Evolutionary conservation across 2,113 vertebrate genomes (phyloP).

Genomic region (Cheilinus undulatus): DNA sequence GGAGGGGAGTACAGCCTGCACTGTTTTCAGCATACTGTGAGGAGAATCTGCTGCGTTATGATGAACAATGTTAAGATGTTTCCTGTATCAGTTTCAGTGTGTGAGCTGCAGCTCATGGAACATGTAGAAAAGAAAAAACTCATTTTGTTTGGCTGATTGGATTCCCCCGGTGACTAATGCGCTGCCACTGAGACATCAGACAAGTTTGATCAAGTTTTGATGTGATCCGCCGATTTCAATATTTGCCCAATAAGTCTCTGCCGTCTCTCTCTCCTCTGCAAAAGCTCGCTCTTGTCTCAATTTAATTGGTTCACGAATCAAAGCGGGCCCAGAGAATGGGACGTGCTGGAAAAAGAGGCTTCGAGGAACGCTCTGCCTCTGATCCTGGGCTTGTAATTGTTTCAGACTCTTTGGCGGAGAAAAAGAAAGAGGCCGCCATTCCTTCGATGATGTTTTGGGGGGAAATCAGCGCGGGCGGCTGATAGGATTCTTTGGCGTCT

Average conservation of each 20-base stretch:
- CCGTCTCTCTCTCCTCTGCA: conserved; percentile 1
- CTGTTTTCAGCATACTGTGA: conserved; percentile 39
- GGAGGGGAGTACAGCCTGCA: conserved; percentile 18
- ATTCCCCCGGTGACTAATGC: conserved; percentile 32
- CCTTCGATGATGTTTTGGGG: conserved; percentile 60
- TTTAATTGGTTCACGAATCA: conserved; percentile 78
- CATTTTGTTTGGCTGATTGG: conserved; percentile 45
- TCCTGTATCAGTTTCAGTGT: conserved; percentile 33
- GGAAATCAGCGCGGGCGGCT: conserved; percentile 30
- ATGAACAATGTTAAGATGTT: conserved; percentile 48
- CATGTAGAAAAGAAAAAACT: conserved; percentile 3
- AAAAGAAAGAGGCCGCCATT: conserved; percentile 54
- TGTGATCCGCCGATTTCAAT: conserved; percentile 46
- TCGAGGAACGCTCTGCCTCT: conserved; percentile 56
- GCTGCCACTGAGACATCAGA: conserved; percentile 30
- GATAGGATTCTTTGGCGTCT: conserved; percentile 55
- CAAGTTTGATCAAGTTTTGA: conserved; percentile 55
- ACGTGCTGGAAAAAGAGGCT: conserved; percentile 29
- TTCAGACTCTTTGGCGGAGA: conserved; percentile 66
- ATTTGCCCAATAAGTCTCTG: conserved; percentile 41
- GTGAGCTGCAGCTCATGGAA: conserved; percentile 37
- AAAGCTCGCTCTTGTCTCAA: conserved; percentile 46
- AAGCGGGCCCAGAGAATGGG: conserved; percentile 43
- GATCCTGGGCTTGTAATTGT: conserved; percentile 74
- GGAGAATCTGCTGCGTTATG: conserved; percentile 6